Conservation (phyloP, 1,140 invertebrate genomes). For the Conus ventricosus region DNA sequence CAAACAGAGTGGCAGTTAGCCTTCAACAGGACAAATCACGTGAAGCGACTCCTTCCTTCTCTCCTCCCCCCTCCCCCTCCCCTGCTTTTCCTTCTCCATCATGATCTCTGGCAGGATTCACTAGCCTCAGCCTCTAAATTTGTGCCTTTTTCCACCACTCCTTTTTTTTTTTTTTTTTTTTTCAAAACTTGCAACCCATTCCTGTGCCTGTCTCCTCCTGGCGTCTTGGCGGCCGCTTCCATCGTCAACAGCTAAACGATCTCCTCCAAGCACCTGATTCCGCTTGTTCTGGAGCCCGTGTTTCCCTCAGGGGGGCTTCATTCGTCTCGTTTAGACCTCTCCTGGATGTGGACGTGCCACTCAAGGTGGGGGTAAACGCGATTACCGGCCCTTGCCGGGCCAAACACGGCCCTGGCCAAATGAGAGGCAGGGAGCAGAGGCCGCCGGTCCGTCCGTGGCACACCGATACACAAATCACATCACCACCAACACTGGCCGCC, state of each 20-base stretch:
- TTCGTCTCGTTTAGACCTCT: constrained; percentile 33
- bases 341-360: constrained; percentile 18
- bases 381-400: constrained; percentile 9
- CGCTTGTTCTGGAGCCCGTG: constrained; percentile 15
- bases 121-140: too few relatives aligned
- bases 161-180: too few relatives aligned
- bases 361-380: constrained; percentile 24
- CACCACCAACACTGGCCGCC: constrained; percentile 27
- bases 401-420: constrained; percentile 22
- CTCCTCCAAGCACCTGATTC: constrained; percentile 24
- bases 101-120: too few relatives aligned
- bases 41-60: neutral
- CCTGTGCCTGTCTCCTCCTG: neutral
- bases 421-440: constrained; percentile 1
- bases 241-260: constrained; percentile 10
- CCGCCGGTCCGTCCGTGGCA: neutral
- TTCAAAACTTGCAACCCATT: neutral
- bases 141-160: too few relatives aligned
- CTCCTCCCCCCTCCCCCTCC: neutral
- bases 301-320: constrained; percentile 22
- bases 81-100: neutral
- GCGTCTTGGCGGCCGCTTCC: neutral
- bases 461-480: constrained; percentile 36
- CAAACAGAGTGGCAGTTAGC: constrained; percentile 12
- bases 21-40: constrained; percentile 14